A percentile compares a stretch with the other conserved stretches of the same genome.
phyloP scores from a whole-genome alignment of 2,113 vertebrate species.

The Neopipo cinnamomea region DNA sequence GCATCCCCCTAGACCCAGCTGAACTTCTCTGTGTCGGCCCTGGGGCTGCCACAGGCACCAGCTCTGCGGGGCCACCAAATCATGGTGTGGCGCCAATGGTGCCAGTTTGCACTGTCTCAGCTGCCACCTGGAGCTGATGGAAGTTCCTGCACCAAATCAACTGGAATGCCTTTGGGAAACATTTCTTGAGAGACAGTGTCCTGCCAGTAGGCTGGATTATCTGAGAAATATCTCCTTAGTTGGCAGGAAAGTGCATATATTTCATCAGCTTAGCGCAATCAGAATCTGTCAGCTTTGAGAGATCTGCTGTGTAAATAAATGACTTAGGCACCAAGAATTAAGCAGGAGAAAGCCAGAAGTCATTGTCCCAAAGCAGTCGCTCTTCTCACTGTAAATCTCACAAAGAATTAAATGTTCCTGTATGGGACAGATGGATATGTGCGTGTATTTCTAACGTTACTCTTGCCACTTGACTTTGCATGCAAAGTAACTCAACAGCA shows the following conservation, averaged over 20 bases:
- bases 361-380: neutral
- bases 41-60: neutral
- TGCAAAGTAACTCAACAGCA: neutral
- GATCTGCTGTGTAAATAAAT: slow-evolving; percentile 13
- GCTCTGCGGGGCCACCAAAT: neutral
- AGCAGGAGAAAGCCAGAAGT: neutral
- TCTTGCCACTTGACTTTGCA: neutral
- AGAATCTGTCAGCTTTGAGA: slow-evolving; percentile 6
- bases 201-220: neutral
- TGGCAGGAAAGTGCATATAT: neutral
- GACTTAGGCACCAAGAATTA: neutral
- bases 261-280: neutral
- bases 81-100: rapidly evolving
- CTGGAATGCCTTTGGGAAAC: neutral
- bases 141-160: neutral
- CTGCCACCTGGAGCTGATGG: neutral
- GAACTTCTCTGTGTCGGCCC: neutral
- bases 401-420: neutral
- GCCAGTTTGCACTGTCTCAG: neutral
- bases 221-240: neutral
- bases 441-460: neutral
- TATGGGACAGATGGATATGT: neutral
- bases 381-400: slow-evolving; percentile 9
- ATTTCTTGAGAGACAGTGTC: neutral
- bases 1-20: neutral